A percentile compares a stretch with the other conserved stretches of the same genome.
Evolutionary conservation across 2,113 vertebrate genomes (phyloP).

Genomic region (Paratilapia polleni): DNA sequence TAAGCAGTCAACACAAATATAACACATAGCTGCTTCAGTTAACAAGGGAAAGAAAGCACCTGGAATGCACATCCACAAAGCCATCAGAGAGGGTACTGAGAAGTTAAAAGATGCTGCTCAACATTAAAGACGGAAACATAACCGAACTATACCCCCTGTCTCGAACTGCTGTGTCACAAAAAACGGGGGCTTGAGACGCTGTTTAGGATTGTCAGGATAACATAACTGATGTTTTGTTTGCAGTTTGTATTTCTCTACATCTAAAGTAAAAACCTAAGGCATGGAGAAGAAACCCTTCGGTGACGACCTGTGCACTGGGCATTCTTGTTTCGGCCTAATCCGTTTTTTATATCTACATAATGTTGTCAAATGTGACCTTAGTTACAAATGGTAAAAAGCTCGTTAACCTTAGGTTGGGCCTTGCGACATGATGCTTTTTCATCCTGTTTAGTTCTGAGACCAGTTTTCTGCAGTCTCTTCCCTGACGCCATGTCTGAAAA

Average conservation of each 20-base stretch:
- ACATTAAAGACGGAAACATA: slow-evolving; percentile 41
- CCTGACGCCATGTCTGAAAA: slow-evolving; percentile 9
- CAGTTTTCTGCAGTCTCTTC: slow-evolving; percentile 12
- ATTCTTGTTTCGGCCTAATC: background rate
- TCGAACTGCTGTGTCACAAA: background rate
- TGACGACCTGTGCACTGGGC: slow-evolving; percentile 36
- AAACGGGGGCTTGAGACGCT: slow-evolving; percentile 4
- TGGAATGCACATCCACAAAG: slow-evolving; percentile 99
- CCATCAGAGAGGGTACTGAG: slow-evolving; percentile 51
- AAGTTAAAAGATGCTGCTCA: slow-evolving; percentile 43
- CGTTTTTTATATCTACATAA: background rate
- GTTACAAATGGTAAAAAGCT: slow-evolving; percentile 43
- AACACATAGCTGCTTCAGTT: slow-evolving; percentile 59
- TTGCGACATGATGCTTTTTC: background rate
- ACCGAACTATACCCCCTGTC: background rate
- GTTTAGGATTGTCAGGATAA: slow-evolving; percentile 70
- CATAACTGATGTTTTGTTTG: slow-evolving; percentile 20
- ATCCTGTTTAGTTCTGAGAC: slow-evolving; percentile 22
- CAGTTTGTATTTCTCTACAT: slow-evolving; percentile 23
- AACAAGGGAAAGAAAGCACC: slow-evolving; percentile 87
- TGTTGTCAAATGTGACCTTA: slow-evolving; percentile 78
- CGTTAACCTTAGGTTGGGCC: background rate
- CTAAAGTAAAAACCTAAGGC: slow-evolving; percentile 38
- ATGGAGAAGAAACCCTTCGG: slow-evolving; percentile 54
- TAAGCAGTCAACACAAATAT: slow-evolving; percentile 38